A percentile compares a stretch with the other conserved stretches of the same genome.
These are phyloP conservation scores for Agrypnia vestita DNA, from an alignment of 1,140 invertebrate species.

Conservation along the genomic window DNA sequence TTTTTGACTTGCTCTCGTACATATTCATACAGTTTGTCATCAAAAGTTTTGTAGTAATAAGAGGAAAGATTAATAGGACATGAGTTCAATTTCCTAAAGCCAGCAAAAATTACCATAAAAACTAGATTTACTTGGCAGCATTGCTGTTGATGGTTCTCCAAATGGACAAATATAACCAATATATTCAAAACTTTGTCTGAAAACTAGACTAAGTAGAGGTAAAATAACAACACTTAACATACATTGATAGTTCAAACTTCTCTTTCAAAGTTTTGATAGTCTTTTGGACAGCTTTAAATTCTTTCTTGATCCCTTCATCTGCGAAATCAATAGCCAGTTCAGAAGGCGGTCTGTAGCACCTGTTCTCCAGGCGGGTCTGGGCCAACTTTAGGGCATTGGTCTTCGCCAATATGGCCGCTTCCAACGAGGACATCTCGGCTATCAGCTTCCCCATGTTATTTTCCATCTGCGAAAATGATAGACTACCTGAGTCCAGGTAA, in stretches of 20 bases:
- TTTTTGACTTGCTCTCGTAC: no score
- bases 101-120: no score
- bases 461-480: conserved; percentile 5
- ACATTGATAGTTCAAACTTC: conserved; percentile 18
- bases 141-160: no score
- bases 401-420: not conserved
- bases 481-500: not conserved
- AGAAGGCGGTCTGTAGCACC: conserved; percentile 28
- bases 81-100: no score
- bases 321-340: conserved; percentile 39
- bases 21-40: no score
- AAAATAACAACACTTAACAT: not conserved
- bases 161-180: no score
- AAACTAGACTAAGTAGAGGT: no score
- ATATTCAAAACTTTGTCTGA: no score
- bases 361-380: conserved; percentile 45
- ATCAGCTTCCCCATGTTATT: conserved; percentile 27
- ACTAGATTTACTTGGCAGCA: no score
- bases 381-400: conserved; percentile 44
- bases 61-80: no score
- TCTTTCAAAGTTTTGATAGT: conserved; percentile 4
- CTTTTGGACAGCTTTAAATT: not conserved
- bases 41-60: no score
- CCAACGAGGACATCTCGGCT: not conserved
- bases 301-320: conserved; percentile 2